A percentile compares a stretch with the other conserved stretches of the same genome.
Conservation (phyloP, 2,797 vertebrate genomes). For the Cacajao melanocephalus region DNA sequence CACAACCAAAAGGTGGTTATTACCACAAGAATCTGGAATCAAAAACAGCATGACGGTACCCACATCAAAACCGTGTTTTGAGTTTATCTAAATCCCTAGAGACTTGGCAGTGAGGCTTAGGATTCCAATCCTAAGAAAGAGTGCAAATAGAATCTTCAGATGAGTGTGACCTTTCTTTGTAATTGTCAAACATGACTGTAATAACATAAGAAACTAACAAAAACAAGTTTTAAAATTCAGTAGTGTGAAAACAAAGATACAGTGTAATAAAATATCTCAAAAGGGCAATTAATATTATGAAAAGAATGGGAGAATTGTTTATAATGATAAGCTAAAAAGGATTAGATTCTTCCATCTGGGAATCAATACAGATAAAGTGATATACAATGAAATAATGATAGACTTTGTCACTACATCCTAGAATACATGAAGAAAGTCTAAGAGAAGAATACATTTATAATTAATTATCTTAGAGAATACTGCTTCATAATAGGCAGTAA, state of each 20-base stretch:
- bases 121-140: not conserved
- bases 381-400: not conserved
- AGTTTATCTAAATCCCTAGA: not conserved
- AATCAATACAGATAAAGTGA: not conserved
- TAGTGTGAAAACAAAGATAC: slow-evolving; percentile 32
- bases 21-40: not conserved
- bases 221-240: slow-evolving; percentile 42
- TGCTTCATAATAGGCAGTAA: not conserved
- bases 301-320: not conserved
- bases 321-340: not conserved
- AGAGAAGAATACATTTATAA: not conserved
- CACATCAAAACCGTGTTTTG: not conserved
- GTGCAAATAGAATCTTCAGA: slow-evolving; percentile 18
- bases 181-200: slow-evolving; percentile 38
- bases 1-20: not conserved
- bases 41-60: not conserved
- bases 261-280: not conserved
- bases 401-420: not conserved
- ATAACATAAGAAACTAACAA: not conserved
- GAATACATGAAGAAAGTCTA: not conserved
- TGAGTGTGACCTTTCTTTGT: not conserved
- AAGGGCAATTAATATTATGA: not conserved
- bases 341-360: not conserved
- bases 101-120: not conserved
- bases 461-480: not conserved